Conservation (phyloP, 2,797 vertebrate genomes). For the Arnoldichthys spilopterus region DNA sequence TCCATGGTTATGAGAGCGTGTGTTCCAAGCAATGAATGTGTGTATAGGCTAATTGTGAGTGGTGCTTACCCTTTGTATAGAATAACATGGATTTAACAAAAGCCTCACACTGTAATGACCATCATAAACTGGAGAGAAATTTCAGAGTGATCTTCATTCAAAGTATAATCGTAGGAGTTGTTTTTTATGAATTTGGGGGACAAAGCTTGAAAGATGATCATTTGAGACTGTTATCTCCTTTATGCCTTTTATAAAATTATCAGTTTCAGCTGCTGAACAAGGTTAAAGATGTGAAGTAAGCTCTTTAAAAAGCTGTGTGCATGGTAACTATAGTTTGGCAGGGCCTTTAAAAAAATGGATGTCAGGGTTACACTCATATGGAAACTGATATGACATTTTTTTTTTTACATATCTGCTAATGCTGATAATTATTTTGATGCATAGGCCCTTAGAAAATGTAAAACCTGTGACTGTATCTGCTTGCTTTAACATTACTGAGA, state of each 20-base stretch:
- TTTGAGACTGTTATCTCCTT: background rate
- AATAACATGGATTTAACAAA: background rate
- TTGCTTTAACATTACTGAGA: too few relatives aligned
- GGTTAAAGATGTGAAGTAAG: background rate
- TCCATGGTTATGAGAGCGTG: conserved; percentile 35
- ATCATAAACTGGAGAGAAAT: background rate
- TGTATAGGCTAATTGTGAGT: conserved; percentile 32
- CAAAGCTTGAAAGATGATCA: background rate
- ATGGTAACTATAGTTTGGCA: background rate
- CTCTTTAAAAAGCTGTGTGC: background rate
- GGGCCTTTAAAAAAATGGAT: background rate
- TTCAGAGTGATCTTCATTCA: background rate
- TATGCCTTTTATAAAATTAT: background rate
- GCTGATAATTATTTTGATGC: too few relatives aligned
- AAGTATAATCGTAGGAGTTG: background rate
- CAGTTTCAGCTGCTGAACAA: background rate
- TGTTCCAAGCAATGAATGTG: conserved; percentile 19
- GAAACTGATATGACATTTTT: too few relatives aligned
- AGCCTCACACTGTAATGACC: background rate
- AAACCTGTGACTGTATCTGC: too few relatives aligned
- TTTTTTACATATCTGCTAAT: too few relatives aligned
- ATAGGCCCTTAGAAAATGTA: too few relatives aligned
- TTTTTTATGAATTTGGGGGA: background rate
- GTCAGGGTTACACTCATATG: too few relatives aligned
- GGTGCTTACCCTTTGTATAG: background rate